Evolutionary conservation across 2,797 vertebrate genomes (phyloP), one percentile per base, ranked within the genome.

Genomic region (Scolopax bukidnonensis): DNA sequence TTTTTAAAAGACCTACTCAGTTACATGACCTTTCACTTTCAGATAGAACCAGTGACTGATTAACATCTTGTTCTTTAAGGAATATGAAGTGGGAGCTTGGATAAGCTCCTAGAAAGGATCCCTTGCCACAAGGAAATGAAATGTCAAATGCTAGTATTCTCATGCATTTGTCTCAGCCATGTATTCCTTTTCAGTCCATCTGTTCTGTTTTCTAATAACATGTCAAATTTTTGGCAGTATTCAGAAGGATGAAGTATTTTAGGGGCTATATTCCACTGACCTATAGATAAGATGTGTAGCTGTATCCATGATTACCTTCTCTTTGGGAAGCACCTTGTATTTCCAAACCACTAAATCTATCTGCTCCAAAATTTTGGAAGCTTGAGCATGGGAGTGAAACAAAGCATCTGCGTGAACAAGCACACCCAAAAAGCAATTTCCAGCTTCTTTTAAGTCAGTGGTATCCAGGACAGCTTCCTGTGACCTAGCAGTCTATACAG

Each of bases 201-300:
- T 86, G 48, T 64, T 87, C 56, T 87, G 17, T 70, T 87, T 95
- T 80, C 84, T 77, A 96, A 24, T 36, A 85, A 61, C 41, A 77
- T 36, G 45, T 18, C 27, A 0, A 33, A 21, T 41, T 80, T 89
- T 64, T 56, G 41, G 68, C 60, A 91, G 32, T 43, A 86, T 20
- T 84, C 0, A 0, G 41, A 74, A 79, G 18, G 19, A 84, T 63
- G 10, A 77, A 33, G 19, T 82, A 68, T 87, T 91, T 90, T 47
- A 63, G n/a, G 48, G n/a, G 50, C 67, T 60, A 45, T 43, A 85
- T 12, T 75, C 38, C 33, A 80, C 36, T 48, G 47, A 86, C 9
- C 23, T 88, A 65, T 43, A 75, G 25, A 57, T 65, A 70, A 51
- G 28, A 84, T 15, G 25, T n/a, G 24, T 30, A 56, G 36, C 14